Conservation (phyloP, 92 coral and sea anemone species). For the Diadumene lineata region DNA sequence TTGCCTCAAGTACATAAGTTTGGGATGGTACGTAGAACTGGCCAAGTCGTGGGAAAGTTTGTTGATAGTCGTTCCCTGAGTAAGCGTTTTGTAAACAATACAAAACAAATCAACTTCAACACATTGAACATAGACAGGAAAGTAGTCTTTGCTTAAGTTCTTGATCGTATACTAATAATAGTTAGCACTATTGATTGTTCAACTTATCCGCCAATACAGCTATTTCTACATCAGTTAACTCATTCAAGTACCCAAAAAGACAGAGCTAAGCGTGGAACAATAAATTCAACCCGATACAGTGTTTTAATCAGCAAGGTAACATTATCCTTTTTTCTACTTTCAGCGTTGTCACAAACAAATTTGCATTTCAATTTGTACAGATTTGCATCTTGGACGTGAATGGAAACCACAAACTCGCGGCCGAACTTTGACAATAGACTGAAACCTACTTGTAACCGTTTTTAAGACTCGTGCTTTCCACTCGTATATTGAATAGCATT, state of each 20-base stretch:
- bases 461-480: background rate
- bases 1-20: too few relatives aligned
- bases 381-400: constrained; percentile 28
- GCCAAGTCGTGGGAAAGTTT: constrained; percentile 32
- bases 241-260: constrained; percentile 21
- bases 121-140: constrained; percentile 16
- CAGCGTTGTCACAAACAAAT: constrained; percentile 11
- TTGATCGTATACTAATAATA: constrained; percentile 8
- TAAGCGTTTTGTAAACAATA: constrained; percentile 14
- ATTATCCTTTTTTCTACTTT: constrained; percentile 18
- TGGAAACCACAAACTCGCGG: constrained; percentile 40
- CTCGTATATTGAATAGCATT: background rate
- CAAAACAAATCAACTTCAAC: constrained; percentile 3
- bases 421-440: constrained; percentile 10
- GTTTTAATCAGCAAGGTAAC: background rate
- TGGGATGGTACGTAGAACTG: background rate
- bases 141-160: constrained; percentile 7
- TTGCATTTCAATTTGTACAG: constrained; percentile 35
- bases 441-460: background rate
- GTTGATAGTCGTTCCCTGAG: constrained; percentile 11
- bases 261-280: constrained; percentile 2
- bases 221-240: constrained; percentile 21
- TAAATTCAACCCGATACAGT: constrained; percentile 4
- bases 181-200: constrained; percentile 4
- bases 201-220: constrained; percentile 1